Evolutionary conservation across 2,113 vertebrate species (phyloP).

Genomic region (Atractosteus spatula): DNA sequence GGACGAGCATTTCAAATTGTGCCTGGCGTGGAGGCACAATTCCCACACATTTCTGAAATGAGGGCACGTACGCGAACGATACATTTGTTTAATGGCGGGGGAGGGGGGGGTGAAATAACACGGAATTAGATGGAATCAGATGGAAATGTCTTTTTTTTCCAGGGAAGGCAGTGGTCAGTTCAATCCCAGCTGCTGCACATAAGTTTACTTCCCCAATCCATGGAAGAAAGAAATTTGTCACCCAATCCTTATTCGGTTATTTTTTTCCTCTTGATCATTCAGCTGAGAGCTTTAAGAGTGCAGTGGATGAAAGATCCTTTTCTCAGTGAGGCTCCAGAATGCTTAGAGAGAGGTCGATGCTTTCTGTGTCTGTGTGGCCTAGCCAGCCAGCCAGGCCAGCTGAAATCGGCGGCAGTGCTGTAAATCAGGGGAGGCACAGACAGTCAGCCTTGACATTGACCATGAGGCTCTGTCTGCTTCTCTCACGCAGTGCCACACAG

Average conservation of each 20-base stretch:
- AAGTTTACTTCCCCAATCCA: no score
- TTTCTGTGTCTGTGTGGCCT: background rate
- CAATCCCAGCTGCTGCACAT: no score
- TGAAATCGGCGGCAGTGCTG: constrained; percentile 20
- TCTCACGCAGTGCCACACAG: background rate
- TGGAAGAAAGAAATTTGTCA: background rate
- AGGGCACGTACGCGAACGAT: no score
- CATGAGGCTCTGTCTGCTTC: constrained; percentile 32
- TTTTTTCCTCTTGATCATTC: background rate
- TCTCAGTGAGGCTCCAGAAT: background rate
- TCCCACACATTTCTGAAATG: no score
- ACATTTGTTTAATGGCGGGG: background rate
- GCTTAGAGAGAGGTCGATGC: constrained; percentile 6
- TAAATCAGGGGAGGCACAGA: constrained; percentile 1
- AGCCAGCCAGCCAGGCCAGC: constrained; percentile 9
- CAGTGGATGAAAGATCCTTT: background rate
- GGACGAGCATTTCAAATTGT: no score
- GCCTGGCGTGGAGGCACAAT: no score
- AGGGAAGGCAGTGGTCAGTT: no score
- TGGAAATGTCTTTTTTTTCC: background rate
- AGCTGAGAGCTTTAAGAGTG: background rate
- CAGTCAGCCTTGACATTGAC: constrained; percentile 40
- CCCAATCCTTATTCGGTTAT: background rate
- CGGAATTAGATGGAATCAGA: constrained; percentile 31
- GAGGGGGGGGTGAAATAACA: constrained; percentile 20